These are phyloP conservation scores for Agrypnus murinus DNA, from an alignment of 2,888 invertebrate genomes.

Conservation along the genomic window DNA sequence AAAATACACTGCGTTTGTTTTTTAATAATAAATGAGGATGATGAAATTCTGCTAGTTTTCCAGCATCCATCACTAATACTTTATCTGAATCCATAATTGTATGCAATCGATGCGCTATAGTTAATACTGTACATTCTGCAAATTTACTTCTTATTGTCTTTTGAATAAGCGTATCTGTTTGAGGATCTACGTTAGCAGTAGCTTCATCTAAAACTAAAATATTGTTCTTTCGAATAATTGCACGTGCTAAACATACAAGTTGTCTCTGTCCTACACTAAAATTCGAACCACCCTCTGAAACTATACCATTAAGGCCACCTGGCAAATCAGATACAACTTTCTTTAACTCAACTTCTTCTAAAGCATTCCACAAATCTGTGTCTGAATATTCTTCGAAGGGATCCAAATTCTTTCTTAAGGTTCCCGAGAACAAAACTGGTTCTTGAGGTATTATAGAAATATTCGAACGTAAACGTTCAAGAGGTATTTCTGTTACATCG, in stretches of 20 bases:
- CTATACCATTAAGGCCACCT: conserved; percentile 75
- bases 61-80: conserved; percentile 87
- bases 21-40: conserved; percentile 80
- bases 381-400: no score
- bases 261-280: no score
- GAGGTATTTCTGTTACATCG: conserved; percentile 69
- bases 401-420: no score
- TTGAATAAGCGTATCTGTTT: conserved; percentile 73
- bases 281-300: conserved; percentile 79
- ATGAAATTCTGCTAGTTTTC: conserved; percentile 83
- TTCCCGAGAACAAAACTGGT: no score
- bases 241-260: no score
- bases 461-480: conserved; percentile 68
- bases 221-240: no score
- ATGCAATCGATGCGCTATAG: conserved; percentile 88
- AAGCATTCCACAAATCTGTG: conserved; percentile 83
- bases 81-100: conserved; percentile 91
- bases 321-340: conserved; percentile 70
- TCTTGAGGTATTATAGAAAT: no score
- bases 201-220: no score
- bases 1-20: conserved; percentile 74
- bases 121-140: conserved; percentile 84
- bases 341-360: conserved; percentile 81
- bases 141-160: conserved; percentile 84
- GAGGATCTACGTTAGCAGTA: conserved; percentile 75